Percentiles rank a stretch among this genome's conserved stretches.
Evolutionary conservation across 2,113 vertebrate species (phyloP).

Genomic region (Hippocampus zosterae): DNA sequence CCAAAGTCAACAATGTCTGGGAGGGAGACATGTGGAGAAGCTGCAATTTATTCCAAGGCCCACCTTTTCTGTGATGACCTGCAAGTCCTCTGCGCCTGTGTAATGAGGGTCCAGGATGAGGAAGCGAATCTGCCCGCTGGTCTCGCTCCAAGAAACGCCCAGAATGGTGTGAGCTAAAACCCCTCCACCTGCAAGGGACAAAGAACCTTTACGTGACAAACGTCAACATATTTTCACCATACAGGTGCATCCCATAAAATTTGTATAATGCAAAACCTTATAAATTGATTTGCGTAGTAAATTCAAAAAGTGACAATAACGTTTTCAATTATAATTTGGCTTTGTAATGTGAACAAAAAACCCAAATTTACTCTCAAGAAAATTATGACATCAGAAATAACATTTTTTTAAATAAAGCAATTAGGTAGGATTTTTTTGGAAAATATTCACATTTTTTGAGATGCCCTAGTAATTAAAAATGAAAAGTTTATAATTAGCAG

Average conservation of each 20-base stretch:
- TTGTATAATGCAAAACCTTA: background rate
- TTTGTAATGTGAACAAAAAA: background rate
- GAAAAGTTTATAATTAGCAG: too few species aligned
- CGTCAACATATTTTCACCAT: background rate
- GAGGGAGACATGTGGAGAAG: background rate
- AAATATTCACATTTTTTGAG: too few species aligned
- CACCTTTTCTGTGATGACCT: constrained; percentile 89
- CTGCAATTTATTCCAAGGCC: background rate
- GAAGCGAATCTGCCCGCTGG: constrained; percentile 85
- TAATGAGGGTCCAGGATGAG: constrained; percentile 96
- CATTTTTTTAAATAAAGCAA: too few species aligned
- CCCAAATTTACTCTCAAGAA: background rate
- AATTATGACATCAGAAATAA: too few species aligned
- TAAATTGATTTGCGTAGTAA: background rate
- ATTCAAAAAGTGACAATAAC: background rate
- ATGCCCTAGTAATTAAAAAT: too few species aligned
- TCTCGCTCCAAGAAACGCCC: constrained; percentile 93
- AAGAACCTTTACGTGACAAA: background rate
- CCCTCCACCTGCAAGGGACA: constrained; percentile 78
- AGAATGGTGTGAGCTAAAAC: constrained; percentile 93
- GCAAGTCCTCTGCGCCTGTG: constrained; percentile 89
- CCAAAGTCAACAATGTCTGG: constrained; percentile 1
- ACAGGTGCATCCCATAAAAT: background rate
- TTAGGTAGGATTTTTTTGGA: too few species aligned
- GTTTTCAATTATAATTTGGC: background rate